phyloP scores from a whole-genome alignment of 1,140 invertebrate genomes.

The Papilio dardanus region DNA sequence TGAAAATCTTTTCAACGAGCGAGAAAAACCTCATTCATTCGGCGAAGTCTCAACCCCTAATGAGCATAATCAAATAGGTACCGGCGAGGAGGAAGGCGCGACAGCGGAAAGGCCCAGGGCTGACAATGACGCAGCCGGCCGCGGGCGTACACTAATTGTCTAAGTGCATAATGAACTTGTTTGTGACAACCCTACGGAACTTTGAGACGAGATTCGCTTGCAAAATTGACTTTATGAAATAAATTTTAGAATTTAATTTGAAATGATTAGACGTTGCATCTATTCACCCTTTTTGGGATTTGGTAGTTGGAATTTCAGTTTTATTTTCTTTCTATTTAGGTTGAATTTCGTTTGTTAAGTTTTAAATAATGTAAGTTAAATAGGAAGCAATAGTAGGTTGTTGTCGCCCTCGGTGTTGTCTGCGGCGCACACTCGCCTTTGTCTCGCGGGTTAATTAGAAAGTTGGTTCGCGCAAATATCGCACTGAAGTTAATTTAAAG shows the following conservation, averaged over 20 bases:
- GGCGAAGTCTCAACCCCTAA: constrained; percentile 51
- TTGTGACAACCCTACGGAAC: constrained; percentile 69
- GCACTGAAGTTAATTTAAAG: constrained; percentile 46
- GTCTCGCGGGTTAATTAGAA: constrained; percentile 74
- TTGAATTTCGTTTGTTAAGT: constrained; percentile 38
- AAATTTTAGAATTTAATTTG: constrained; percentile 43
- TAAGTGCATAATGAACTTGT: constrained; percentile 81
- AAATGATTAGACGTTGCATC: constrained; percentile 9
- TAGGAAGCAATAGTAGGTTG: constrained; percentile 63
- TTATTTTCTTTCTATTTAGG: constrained; percentile 4
- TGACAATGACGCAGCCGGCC: constrained; percentile 64
- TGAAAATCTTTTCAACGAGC: constrained; percentile 44
- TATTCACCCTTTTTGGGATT: constrained; percentile 17
- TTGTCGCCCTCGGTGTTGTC: constrained; percentile 69
- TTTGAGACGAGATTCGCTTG: constrained; percentile 42
- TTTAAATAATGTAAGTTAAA: constrained; percentile 50
- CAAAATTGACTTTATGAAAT: constrained; percentile 38
- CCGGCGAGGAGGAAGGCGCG: constrained; percentile 58
- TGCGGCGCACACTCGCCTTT: constrained; percentile 61
- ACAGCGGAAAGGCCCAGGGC: constrained; percentile 73
- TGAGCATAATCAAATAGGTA: constrained; percentile 66
- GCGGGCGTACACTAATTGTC: constrained; percentile 78
- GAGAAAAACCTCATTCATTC: constrained; percentile 43
- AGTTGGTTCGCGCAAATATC: constrained; percentile 61
- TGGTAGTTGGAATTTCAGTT: constrained; percentile 20